These are phyloP conservation scores for Hyphantria cunea DNA, from an alignment of 1,140 invertebrate genomes.

Conservation along the genomic window DNA sequence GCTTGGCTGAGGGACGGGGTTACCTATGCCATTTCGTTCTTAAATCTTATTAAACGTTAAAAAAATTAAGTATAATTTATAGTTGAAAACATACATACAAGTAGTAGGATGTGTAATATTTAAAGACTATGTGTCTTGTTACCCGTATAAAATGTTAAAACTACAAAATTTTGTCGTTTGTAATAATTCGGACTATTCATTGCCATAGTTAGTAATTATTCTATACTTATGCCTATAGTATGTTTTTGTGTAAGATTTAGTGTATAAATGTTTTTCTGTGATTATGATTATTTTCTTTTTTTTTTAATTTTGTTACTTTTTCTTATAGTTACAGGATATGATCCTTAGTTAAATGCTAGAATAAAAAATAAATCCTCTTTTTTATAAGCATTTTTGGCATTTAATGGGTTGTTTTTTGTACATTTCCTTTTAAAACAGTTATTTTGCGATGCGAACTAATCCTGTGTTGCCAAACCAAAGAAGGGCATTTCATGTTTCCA, in stretches of 20 bases:
- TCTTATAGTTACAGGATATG: constrained; percentile 60
- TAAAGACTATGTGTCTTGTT: too few species aligned
- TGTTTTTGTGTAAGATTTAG: constrained; percentile 45
- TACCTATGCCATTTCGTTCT: too few species aligned
- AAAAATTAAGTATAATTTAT: too few species aligned
- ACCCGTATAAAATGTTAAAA: too few species aligned
- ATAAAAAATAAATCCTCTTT: constrained; percentile 19
- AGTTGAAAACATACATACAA: too few species aligned
- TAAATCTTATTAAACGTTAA: too few species aligned
- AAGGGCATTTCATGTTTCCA: constrained; percentile 38
- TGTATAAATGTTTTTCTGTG: constrained; percentile 70
- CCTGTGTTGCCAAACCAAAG: constrained; percentile 45
- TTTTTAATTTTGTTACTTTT: constrained; percentile 53
- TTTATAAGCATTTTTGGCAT: constrained; percentile 29
- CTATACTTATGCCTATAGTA: constrained; percentile 34
- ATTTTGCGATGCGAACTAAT: constrained; percentile 15
- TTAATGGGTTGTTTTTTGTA: constrained; percentile 38
- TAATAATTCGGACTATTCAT: constrained; percentile 64
- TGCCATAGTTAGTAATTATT: constrained; percentile 52
- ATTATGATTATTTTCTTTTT: constrained; percentile 57
- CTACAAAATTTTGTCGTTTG: not conserved
- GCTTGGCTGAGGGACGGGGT: too few species aligned
- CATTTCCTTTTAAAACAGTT: constrained; percentile 19
- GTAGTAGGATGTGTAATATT: too few species aligned
- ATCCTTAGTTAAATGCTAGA: constrained; percentile 65